Base-by-base conservation (phyloP, 1,140 invertebrate genomes). In the Sitobion miscanthi region DNA sequence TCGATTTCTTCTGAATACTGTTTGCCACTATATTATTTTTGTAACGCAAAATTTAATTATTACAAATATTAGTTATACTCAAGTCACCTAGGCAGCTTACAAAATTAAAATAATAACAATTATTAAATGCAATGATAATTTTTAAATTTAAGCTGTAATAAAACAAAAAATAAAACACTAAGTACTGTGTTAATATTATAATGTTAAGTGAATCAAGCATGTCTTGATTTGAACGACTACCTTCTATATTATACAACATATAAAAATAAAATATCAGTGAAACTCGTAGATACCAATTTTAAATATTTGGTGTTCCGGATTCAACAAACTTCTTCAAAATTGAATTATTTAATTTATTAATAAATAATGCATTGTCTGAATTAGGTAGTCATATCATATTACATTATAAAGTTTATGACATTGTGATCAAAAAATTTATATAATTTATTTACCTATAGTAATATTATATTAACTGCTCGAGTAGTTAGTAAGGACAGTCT, bases 1-100 rank as follows among this genome's bases (percentile, higher is more conserved):
- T 95, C 97, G 96, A 47, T 96, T 96, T 89, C 96, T 95, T 23
- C 96, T 96, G 20, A 96, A 96, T 35, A 96, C 96, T 11, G 96
- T 96, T 89, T 96, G 95, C 97, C 97, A 97, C 95, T 97, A 96
- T 35, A 94, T 93, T 42, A 25, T 93, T n/a, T 77, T 35, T 38
- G 1, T 54, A 54, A 77, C 57, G 30, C 30, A 62, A 47, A 38
- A 57, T 88, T 88, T 30, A 23, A 57, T 23, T 42, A 21, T 93
- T 49, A 82, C 23, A 45, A 85, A 42, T 42, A 42, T 42, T 42
- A 42, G 42, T 42, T 4, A 42, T 4, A 42, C 42, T 3, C 42
- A 42, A 42, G 42, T 42, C 42, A 42, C 42, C 4, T 4, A 42
- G 42, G 0, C 42, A 42, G 2, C 3, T 42, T 42, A 42, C 42